Percentiles rank a stretch among this genome's conserved stretches.
These are phyloP conservation scores for Diabrotica virgifera DNA, from an alignment of 1,140 invertebrate species.

Conservation along the genomic window DNA sequence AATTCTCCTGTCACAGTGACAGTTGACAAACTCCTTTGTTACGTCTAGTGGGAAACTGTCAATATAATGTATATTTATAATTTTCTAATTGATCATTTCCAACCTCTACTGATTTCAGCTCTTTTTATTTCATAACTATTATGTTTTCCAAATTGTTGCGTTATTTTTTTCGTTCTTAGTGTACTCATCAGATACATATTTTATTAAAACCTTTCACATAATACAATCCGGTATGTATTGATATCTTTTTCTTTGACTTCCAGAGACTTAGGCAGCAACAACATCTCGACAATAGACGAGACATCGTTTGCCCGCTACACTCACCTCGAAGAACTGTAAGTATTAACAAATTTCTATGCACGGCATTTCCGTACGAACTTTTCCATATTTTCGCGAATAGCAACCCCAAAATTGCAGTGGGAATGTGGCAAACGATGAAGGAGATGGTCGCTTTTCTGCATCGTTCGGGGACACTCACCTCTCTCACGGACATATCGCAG, in stretches of 20 bases:
- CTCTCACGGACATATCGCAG: conserved; percentile 28
- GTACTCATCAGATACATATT: too few species aligned
- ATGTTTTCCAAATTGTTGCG: too few species aligned
- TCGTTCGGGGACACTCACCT: conserved; percentile 26
- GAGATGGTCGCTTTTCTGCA: background rate
- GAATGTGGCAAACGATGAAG: background rate
- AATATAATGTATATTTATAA: too few species aligned
- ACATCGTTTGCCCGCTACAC: conserved; percentile 37
- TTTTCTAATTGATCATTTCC: too few species aligned
- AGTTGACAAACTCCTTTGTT: too few species aligned
- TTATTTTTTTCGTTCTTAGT: too few species aligned
- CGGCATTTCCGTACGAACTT: background rate
- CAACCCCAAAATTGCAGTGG: background rate
- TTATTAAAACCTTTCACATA: too few species aligned
- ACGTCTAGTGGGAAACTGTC: too few species aligned
- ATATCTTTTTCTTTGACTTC: conserved; percentile 30
- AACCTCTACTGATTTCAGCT: too few species aligned
- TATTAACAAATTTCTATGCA: conserved; percentile 13
- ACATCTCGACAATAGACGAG: conserved; percentile 40
- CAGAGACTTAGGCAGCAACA: conserved; percentile 45
- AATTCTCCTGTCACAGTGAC: too few species aligned
- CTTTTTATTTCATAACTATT: too few species aligned
- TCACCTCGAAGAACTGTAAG: conserved; percentile 54
- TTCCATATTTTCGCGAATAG: background rate
- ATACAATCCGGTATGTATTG: background rate